A percentile compares a stretch with the other conserved stretches of the same genome.
These are phyloP conservation scores for Ptilonorhynchus violaceus DNA, from an alignment of 2,113 vertebrate species.

Conservation along the genomic window DNA sequence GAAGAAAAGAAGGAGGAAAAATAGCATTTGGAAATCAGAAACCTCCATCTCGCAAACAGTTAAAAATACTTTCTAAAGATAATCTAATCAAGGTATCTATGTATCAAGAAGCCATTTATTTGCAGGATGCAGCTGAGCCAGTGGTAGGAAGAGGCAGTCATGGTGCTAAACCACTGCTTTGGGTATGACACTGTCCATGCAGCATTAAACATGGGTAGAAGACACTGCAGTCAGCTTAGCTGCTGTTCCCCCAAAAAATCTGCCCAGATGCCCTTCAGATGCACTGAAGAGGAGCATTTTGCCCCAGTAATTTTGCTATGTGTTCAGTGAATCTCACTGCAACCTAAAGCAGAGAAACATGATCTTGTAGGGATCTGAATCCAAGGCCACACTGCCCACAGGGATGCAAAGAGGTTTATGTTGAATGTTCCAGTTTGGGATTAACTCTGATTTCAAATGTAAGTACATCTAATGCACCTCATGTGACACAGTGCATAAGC, in stretches of 20 bases:
- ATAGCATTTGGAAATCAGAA: neutral
- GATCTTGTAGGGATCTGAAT: neutral
- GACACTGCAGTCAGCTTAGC: neutral
- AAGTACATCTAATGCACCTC: neutral
- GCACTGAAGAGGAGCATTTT: neutral
- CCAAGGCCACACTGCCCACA: neutral
- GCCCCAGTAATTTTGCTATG: neutral
- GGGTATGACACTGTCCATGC: neutral
- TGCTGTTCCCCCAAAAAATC: neutral
- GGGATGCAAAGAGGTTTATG: neutral
- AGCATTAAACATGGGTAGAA: neutral
- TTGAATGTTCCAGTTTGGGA: neutral
- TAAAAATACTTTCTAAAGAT: neutral
- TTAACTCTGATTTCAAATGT: constrained; percentile 18
- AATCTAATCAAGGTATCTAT: neutral
- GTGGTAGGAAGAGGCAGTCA: neutral
- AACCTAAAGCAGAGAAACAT: neutral
- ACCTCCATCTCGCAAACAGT: neutral
- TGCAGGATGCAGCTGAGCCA: neutral
- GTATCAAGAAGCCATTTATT: neutral
- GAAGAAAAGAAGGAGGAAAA: neutral
- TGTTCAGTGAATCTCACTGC: neutral
- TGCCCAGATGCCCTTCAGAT: neutral
- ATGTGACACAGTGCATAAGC: neutral
- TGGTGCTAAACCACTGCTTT: neutral